Evolutionary conservation across 2,113 vertebrate genomes (phyloP).

Genomic region (Lontra canadensis): DNA sequence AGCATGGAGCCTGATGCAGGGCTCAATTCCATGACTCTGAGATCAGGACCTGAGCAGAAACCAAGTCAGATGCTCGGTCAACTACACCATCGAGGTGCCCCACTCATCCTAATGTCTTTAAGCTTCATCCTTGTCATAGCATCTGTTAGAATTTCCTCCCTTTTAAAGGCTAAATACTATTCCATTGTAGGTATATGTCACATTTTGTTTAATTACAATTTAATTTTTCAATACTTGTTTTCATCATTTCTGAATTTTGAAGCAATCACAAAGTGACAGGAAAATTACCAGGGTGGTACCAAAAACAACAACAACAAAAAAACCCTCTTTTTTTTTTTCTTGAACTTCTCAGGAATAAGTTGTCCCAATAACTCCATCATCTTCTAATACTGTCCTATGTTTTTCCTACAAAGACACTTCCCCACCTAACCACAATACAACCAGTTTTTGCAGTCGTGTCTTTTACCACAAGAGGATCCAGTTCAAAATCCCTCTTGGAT

Average conservation of each 20-base stretch:
- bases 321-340: background rate
- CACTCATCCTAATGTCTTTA: background rate
- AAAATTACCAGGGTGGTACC: background rate
- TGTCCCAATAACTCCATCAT: background rate
- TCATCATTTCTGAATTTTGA: background rate
- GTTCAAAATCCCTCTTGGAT: background rate
- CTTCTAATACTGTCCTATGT: background rate
- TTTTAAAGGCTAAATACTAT: background rate
- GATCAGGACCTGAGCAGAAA: background rate
- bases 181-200: background rate
- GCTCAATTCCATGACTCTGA: background rate
- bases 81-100: background rate
- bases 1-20: background rate
- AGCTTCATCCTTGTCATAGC: background rate
- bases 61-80: background rate
- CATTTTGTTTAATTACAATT: background rate
- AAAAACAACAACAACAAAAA: background rate
- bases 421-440: background rate
- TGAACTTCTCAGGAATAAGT: background rate
- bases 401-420: background rate
- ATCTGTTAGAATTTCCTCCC: background rate
- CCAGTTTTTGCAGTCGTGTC: fast-evolving
- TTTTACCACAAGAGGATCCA: background rate
- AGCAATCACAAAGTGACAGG: background rate
- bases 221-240: background rate